Evolutionary conservation across 2,797 vertebrate genomes (phyloP).

Genomic region (Sylvia borin): DNA sequence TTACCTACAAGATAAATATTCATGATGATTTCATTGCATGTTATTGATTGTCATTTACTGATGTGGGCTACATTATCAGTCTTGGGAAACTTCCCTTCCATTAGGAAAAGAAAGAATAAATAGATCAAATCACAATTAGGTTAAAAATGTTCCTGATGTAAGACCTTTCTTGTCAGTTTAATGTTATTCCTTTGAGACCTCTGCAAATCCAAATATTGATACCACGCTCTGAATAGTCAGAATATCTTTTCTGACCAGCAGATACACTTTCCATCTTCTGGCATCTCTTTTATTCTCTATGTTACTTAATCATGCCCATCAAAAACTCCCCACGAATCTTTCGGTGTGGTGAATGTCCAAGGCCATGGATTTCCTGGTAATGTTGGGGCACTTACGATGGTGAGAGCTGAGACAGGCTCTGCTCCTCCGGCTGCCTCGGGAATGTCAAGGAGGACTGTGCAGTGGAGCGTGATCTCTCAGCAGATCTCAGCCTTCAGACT

Average conservation of each 20-base stretch:
- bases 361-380: not conserved
- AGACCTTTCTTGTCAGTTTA: not conserved
- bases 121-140: not conserved
- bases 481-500: not conserved
- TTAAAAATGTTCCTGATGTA: not conserved
- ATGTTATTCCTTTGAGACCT: not conserved
- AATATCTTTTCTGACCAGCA: not conserved
- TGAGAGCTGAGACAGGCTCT: not conserved
- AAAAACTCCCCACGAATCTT: not conserved
- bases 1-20: not conserved
- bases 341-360: not conserved
- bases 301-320: not conserved
- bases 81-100: not conserved
- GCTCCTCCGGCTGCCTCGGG: not conserved
- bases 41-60: not conserved
- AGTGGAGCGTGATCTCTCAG: not conserved
- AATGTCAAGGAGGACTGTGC: not conserved
- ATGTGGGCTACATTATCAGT: not conserved
- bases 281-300: not conserved
- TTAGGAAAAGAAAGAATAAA: not conserved
- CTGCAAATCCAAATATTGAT: not conserved
- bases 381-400: not conserved
- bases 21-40: not conserved
- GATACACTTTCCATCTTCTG: not conserved
- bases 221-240: not conserved